Base-by-base conservation (phyloP, 2,113 vertebrate genomes). In the Dicaeum eximium region DNA sequence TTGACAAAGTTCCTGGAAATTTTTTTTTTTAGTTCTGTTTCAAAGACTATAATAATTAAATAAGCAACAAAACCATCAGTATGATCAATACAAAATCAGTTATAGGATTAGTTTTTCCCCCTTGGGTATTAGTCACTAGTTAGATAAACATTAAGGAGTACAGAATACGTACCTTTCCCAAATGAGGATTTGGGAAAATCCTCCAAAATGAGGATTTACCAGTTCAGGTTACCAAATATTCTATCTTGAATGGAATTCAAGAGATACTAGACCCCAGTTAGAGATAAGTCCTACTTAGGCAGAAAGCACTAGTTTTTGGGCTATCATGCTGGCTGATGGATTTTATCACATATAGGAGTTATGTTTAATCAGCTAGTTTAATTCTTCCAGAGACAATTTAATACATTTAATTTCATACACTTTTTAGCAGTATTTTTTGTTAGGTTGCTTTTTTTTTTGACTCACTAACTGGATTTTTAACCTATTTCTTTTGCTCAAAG, bases 151-250 rank as follows among this genome's bases (percentile, higher is more conserved):
- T 64, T 47, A 48, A 58, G 11, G 30, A 86, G 44, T 51, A 81
- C 64, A 66, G 50, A 80, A 60, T 28, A 53, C 11, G n/a, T 70
- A 54, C 18, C 9, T 62, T 92, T 62, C 53, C 30, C 50, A 79
- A 91, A 61, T 40, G 20, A 23, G 37, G 93, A 19, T 69, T 90
- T 88, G n/a, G n/a, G n/a, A n/a, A n/a, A n/a, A n/a, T n/a, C n/a
- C n/a, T n/a, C n/a, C 31, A 84, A 79, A 91, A 61, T 40, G 20
- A 23, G 37, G 93, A 19, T 69, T 90, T 88, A 77, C 27, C 24
- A 47, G 65, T 88, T 92, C 75, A 78, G 64, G 60, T 94, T 93
- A 94, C 51, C 24, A 72, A 61, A 80, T 91, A 86, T 79, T 92
- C 25, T 93, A 21, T 61, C 38, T 72, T 92, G 78, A 89, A 87